phyloP scores from a whole-genome alignment of 2,888 invertebrate species.

The Ophion costatus region DNA sequence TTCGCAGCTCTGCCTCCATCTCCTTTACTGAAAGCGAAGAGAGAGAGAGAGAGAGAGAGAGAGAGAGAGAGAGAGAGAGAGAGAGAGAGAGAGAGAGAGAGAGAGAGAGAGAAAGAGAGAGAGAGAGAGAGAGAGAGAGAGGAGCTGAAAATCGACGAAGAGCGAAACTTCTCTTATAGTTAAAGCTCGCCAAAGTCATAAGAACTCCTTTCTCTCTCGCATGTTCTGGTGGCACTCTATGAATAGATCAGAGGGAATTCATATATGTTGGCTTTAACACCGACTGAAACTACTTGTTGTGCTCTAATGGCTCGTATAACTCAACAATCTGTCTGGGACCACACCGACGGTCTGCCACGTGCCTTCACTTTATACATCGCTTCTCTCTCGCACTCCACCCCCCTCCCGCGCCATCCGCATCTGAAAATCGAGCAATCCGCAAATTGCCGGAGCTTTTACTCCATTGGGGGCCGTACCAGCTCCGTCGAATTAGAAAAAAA shows the following conservation, averaged over 20 bases:
- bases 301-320: conserved; percentile 58
- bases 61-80: background rate
- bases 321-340: conserved; percentile 45
- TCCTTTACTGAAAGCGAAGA: conserved; percentile 23
- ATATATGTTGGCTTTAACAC: conserved; percentile 55
- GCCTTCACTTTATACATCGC: conserved; percentile 32
- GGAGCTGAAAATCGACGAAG: conserved; percentile 17
- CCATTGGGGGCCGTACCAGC: background rate
- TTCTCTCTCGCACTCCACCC: background rate
- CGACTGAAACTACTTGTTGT: conserved; percentile 62
- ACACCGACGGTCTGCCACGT: conserved; percentile 45
- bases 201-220: conserved; percentile 50
- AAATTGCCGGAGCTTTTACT: conserved; percentile 9
- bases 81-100: background rate
- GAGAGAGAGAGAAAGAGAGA: conserved; percentile 21
- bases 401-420: background rate
- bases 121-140: background rate
- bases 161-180: conserved; percentile 20
- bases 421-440: conserved; percentile 23
- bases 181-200: conserved; percentile 59
- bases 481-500: background rate
- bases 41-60: conserved; percentile 22
- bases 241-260: conserved; percentile 77
- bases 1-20: conserved; percentile 48
- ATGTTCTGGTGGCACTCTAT: conserved; percentile 71